Base-by-base conservation (phyloP, 1,140 invertebrate genomes). In the Aleiodes sp. region DNA sequence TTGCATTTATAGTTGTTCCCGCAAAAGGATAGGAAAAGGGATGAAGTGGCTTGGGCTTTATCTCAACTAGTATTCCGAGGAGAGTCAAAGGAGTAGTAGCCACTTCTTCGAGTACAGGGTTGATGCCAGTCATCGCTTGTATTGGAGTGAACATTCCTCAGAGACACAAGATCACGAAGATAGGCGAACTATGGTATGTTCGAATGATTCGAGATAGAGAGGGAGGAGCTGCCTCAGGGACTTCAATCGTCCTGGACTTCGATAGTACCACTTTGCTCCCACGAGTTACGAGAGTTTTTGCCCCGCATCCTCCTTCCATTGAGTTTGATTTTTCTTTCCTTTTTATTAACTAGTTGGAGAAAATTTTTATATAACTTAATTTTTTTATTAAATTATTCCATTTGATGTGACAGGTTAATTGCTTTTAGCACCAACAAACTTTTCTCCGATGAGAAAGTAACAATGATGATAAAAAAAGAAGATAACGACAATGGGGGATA, bases 101-200 rank as follows among this genome's bases (percentile, higher is more conserved):
- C 19, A 2, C 3, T 52, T 3, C 4, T 10, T 9, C 46, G 9
- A 52, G 46, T 52, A 16, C 46, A 21, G 16, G 16, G 46, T 4
- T 52, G 19, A 24, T 52, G 46, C 10, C 21, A 1, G 19, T 52
- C n/a, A 43, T 52, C 21, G 46, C 26, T 21, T 3, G 46, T 52
- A 9, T 52, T 52, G 46, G 46, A 24, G 46, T 12, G 19, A 52
- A 52, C 10, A 10, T 16, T 52, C 46, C 46, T 31, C 29, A 26
- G 24, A 31, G 56, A 59, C 56, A 8, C 28, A n/a, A n/a, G 56
- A 59, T 59, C 56, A 26, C 28, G 56, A 29, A 59, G 56, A 59
- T 59, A 59, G 56, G 56, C 56, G 24, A 31, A 26, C 56, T 28
- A n/a, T n/a, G n/a, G n/a, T n/a, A n/a, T n/a, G n/a, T 52, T 26